phyloP scores from a whole-genome alignment of 2,797 vertebrate genomes.

The Rhadinocentrus ornatus region DNA sequence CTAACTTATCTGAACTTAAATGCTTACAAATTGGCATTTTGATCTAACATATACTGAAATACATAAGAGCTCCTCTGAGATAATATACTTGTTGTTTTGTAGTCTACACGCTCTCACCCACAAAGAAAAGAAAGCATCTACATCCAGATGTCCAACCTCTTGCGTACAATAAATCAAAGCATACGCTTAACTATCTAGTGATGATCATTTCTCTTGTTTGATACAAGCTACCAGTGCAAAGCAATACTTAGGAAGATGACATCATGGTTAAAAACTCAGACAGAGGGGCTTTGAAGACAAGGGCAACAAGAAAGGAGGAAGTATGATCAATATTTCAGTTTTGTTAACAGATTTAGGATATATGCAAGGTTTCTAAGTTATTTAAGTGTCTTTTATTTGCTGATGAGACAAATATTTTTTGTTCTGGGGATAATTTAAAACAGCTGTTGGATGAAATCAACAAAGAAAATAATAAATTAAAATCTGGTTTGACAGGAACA shows the following conservation, averaged over 20 bases:
- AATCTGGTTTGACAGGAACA: too few species aligned
- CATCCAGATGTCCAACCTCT: neutral
- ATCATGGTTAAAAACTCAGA: slow-evolving; percentile 46
- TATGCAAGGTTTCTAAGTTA: too few species aligned
- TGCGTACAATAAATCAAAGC: slow-evolving; percentile 27
- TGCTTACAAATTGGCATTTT: neutral
- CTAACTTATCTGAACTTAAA: neutral
- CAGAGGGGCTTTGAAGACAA: slow-evolving; percentile 37
- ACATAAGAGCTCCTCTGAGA: neutral
- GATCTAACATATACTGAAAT: slow-evolving; percentile 1
- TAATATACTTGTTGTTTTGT: slow-evolving; percentile 1
- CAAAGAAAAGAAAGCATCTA: slow-evolving; percentile 1
- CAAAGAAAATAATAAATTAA: too few species aligned
- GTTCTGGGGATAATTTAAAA: too few species aligned
- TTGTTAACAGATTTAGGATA: too few species aligned
- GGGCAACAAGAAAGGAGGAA: slow-evolving; percentile 18
- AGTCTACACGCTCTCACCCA: neutral
- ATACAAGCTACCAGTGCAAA: slow-evolving; percentile 20
- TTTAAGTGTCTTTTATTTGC: too few species aligned
- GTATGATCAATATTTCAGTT: neutral
- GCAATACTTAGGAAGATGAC: slow-evolving; percentile 53
- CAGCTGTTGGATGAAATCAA: too few species aligned
- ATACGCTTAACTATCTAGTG: slow-evolving; percentile 26
- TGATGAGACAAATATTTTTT: too few species aligned
- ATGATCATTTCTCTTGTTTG: slow-evolving; percentile 27